Conservation (phyloP, 2,113 vertebrate genomes). For the Calyptomena viridis region DNA sequence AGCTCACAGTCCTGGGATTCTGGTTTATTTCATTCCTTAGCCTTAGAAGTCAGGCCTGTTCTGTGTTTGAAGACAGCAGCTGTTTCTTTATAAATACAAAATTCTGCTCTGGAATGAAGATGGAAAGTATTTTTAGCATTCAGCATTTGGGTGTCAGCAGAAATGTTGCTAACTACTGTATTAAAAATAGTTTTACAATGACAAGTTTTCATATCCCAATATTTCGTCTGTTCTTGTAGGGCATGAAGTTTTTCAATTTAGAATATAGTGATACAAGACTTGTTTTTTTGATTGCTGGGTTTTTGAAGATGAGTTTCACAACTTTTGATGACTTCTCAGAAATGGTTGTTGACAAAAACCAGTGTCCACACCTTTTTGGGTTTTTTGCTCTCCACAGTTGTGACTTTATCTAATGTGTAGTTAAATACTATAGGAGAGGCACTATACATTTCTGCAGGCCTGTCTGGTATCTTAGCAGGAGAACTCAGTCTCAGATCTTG, state of each 20-base stretch:
- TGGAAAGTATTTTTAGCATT: constrained; percentile 10
- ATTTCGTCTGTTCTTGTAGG: background rate
- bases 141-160: background rate
- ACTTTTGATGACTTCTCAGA: background rate
- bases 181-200: constrained; percentile 3
- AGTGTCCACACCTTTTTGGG: background rate
- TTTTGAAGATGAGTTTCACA: background rate
- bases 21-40: background rate
- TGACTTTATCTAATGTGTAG: background rate
- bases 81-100: background rate
- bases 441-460: background rate
- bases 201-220: background rate
- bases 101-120: background rate
- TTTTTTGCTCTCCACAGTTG: background rate
- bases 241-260: background rate
- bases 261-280: background rate
- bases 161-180: background rate
- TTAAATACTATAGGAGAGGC: background rate
- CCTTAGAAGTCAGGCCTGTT: background rate
- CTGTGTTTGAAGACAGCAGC: background rate
- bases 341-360: background rate
- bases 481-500: background rate
- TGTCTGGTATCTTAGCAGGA: background rate
- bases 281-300: background rate
- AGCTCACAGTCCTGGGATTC: background rate